A percentile compares a stretch with the other conserved stretches of the same genome.
phyloP scores from a whole-genome alignment of 2,888 invertebrate genomes.

The Cryptocheilus praepositus region DNA sequence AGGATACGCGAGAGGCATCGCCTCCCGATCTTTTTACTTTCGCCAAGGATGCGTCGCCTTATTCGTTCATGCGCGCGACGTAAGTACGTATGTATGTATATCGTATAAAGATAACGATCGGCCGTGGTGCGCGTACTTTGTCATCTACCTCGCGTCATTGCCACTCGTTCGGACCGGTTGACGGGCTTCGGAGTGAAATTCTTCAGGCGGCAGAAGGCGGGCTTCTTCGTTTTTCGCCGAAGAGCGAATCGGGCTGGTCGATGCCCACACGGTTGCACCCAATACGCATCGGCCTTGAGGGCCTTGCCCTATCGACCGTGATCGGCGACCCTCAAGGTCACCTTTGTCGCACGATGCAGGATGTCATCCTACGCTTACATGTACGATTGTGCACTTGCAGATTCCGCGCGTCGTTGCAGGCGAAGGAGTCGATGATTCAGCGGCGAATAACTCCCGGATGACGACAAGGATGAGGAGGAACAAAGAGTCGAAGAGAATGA shows the following conservation, averaged over 20 bases:
- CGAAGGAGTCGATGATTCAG: slow-evolving; percentile 32
- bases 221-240: background rate
- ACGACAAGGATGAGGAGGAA: slow-evolving; percentile 8
- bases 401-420: slow-evolving; percentile 3
- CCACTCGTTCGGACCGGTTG: no score
- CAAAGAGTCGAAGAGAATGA: no score
- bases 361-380: slow-evolving; percentile 42
- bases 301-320: slow-evolving; percentile 56
- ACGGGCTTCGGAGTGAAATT: no score
- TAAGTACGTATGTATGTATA: no score
- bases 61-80: no score
- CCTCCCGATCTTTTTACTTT: no score
- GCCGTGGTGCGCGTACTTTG: no score
- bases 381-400: slow-evolving; percentile 24
- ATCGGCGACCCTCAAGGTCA: slow-evolving; percentile 58
- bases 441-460: slow-evolving; percentile 26
- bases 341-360: slow-evolving; percentile 54
- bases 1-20: no score
- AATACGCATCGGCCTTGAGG: slow-evolving; percentile 57
- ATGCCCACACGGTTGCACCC: slow-evolving; percentile 25
- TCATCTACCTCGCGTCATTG: no score
- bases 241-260: background rate
- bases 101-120: no score
- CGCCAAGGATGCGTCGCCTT: no score
- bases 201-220: no score